A percentile compares a stretch with the other conserved stretches of the same genome.
phyloP scores from a whole-genome alignment of 2,113 vertebrate genomes.

The Phaetusa simplex region DNA sequence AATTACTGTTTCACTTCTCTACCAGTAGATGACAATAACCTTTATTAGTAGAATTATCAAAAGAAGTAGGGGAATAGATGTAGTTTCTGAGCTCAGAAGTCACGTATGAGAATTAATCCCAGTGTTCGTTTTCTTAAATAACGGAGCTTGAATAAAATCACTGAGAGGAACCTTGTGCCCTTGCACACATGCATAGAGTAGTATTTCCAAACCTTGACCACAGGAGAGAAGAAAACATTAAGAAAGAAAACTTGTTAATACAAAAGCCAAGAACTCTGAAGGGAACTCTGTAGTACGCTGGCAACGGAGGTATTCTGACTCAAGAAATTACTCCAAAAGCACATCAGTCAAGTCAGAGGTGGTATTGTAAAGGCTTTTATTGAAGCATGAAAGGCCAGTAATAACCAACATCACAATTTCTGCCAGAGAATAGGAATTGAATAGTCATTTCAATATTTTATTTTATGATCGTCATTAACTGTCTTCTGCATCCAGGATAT shows the following conservation, averaged over 20 bases:
- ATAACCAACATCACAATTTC: background rate
- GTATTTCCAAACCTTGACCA: background rate
- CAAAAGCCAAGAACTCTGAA: background rate
- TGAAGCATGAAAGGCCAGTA: background rate
- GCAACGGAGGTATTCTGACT: background rate
- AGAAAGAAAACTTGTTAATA: background rate
- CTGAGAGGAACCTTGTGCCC: background rate
- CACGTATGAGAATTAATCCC: background rate
- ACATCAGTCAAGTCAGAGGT: background rate
- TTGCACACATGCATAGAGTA: background rate
- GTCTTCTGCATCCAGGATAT: background rate
- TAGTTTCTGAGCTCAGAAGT: background rate
- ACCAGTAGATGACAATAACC: background rate
- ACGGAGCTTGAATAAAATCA: background rate
- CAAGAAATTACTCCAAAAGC: background rate
- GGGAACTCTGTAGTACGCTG: background rate
- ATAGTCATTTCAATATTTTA: background rate
- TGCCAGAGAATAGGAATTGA: background rate
- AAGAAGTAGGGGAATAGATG: background rate
- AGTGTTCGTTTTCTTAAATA: background rate
- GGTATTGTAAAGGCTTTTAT: slow-evolving; percentile 3
- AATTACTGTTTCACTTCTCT: background rate
- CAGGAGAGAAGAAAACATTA: background rate
- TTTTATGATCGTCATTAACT: background rate
- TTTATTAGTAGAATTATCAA: background rate